Conservation (phyloP, 2,113 vertebrate species). For the Plotosus lineatus region DNA sequence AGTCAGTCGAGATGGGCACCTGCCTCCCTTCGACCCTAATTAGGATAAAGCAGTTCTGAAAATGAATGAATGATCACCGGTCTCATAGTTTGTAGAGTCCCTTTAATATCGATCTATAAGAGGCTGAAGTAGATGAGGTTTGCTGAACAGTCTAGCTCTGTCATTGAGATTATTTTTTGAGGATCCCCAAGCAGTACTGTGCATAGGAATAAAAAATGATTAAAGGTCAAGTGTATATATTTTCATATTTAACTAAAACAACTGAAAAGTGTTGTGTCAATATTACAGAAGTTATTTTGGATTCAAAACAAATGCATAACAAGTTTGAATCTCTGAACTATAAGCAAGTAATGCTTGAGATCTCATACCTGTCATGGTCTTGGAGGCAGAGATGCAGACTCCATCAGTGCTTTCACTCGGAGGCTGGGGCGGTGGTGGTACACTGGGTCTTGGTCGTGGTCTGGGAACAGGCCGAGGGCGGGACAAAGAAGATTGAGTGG, state of each 20-base stretch:
- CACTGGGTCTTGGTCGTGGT: constrained; percentile 80
- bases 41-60: no score
- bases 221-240: background rate
- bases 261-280: background rate
- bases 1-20: no score
- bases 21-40: no score
- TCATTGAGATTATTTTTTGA: background rate
- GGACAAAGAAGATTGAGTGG: constrained; percentile 72
- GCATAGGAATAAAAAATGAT: background rate
- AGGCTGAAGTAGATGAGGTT: background rate
- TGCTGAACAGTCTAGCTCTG: background rate
- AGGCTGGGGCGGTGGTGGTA: constrained; percentile 89
- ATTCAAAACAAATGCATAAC: background rate
- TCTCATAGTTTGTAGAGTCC: background rate
- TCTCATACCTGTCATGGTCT: constrained; percentile 85
- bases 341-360: background rate
- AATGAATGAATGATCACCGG: background rate
- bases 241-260: background rate
- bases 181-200: background rate
- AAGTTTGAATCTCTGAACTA: background rate
- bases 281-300: background rate
- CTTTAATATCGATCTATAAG: background rate
- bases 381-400: constrained; percentile 76
- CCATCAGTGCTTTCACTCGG: constrained; percentile 49
- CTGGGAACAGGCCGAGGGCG: constrained; percentile 86